Conservation (phyloP, 2,888 invertebrate genomes). For the Graphium colonna region DNA sequence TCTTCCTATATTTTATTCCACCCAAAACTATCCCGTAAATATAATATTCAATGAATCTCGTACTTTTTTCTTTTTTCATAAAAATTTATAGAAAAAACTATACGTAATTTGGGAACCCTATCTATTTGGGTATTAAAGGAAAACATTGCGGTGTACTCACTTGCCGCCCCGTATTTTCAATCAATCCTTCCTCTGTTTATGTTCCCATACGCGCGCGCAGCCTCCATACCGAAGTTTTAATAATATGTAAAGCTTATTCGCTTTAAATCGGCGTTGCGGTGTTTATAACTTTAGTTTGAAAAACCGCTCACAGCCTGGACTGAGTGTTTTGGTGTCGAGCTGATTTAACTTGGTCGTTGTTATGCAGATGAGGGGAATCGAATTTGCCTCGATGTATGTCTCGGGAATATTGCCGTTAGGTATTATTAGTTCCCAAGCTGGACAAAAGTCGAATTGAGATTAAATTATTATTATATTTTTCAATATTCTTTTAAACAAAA, state of each 20-base stretch:
- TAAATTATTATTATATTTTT: background rate
- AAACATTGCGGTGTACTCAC: conserved; percentile 4
- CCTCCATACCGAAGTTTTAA: conserved; percentile 17
- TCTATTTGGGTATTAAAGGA: conserved; percentile 14
- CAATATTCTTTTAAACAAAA: background rate
- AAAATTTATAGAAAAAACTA: too few species aligned
- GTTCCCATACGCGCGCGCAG: conserved; percentile 2
- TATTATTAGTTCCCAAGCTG: too few species aligned
- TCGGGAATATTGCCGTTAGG: too few species aligned
- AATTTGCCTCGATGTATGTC: background rate
- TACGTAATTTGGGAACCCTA: background rate
- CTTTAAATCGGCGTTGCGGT: background rate
- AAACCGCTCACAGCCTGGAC: background rate
- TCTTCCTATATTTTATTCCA: too few species aligned
- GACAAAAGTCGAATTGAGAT: too few species aligned
- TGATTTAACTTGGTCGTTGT: background rate
- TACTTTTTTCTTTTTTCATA: too few species aligned
- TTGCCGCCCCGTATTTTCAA: conserved; percentile 7
- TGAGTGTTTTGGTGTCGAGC: background rate
- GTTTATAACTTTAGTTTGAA: conserved; percentile 12
- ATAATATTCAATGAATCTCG: too few species aligned
- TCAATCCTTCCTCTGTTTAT: conserved; percentile 18
- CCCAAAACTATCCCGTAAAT: too few species aligned
- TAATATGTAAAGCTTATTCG: conserved; percentile 11
- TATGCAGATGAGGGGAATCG: background rate